These are phyloP conservation scores for Archilochus colubris DNA, from an alignment of 2,113 vertebrate genomes.

Conservation along the genomic window DNA sequence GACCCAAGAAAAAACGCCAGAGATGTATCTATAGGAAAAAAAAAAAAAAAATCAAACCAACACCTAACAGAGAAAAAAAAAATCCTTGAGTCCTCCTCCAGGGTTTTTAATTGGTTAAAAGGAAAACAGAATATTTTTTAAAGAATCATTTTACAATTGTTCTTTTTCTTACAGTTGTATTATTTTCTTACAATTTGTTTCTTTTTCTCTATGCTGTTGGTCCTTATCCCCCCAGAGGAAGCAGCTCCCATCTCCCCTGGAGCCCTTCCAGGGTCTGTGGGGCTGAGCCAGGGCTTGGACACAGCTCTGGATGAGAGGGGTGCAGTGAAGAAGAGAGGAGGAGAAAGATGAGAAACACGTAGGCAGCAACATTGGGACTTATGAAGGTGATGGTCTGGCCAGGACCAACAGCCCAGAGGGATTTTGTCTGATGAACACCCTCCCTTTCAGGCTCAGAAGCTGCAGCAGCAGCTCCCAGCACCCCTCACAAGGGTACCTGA, in stretches of 20 bases:
- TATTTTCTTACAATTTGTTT: no score
- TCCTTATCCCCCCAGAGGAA: neutral
- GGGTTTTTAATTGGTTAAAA: neutral
- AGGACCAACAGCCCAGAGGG: neutral
- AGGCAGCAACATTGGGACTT: neutral
- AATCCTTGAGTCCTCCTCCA: neutral
- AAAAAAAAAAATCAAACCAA: no score
- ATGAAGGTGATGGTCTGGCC: neutral
- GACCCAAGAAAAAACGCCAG: neutral
- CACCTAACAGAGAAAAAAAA: neutral
- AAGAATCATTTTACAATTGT: neutral
- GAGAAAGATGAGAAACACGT: neutral
- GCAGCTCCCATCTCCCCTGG: neutral
- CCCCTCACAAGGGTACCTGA: accelerated
- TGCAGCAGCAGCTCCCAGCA: neutral
- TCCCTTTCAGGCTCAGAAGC: neutral
- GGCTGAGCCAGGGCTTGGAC: neutral
- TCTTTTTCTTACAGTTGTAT: no score
- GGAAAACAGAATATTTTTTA: neutral
- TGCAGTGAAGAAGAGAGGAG: neutral
- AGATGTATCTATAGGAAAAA: no score
- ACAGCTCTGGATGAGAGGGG: neutral
- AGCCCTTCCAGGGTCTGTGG: neutral
- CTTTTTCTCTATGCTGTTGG: neutral
- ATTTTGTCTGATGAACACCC: neutral